These are phyloP conservation scores for Remorina albescens DNA, from an alignment of 2,797 vertebrate genomes.

Conservation along the genomic window DNA sequence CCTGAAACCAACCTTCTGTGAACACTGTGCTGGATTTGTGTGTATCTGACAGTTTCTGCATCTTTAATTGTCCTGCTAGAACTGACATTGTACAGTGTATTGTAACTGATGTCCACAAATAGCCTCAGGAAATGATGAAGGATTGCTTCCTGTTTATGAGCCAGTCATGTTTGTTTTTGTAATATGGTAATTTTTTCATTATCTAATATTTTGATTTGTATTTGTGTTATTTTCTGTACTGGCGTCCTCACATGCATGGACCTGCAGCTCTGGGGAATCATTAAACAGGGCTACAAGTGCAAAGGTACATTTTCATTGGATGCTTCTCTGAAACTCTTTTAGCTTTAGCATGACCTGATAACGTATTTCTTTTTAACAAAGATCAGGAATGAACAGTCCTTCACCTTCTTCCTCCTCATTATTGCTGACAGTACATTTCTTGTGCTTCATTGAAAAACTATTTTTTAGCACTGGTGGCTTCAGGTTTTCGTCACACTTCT, in stretches of 20 bases:
- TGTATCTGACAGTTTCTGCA: constrained; percentile 72
- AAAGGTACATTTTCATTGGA: constrained; percentile 88
- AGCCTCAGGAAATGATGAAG: not conserved
- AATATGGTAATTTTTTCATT: constrained; percentile 47
- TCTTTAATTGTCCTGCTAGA: not conserved
- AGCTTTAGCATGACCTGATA: not conserved
- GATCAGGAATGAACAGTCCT: too few species aligned
- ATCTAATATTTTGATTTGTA: constrained; percentile 52
- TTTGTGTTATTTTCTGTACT: constrained; percentile 70
- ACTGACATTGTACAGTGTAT: constrained; percentile 25
- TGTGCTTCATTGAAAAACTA: too few species aligned
- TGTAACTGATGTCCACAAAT: not conserved
- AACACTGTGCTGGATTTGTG: constrained; percentile 98
- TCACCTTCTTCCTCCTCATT: too few species aligned
- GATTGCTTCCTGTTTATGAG: not conserved
- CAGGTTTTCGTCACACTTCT: too few species aligned
- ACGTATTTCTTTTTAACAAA: too few species aligned
- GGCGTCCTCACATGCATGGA: constrained; percentile 51
- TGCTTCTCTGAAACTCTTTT: constrained; percentile 6
- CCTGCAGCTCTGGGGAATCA: constrained; percentile 97
- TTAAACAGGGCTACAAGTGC: constrained; percentile 99
- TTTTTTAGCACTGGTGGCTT: too few species aligned
- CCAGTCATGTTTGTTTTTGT: not conserved
- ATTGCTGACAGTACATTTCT: too few species aligned
- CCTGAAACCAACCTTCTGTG: constrained; percentile 97